Percentiles rank a stretch among this genome's conserved stretches.
These are phyloP conservation scores for Gallirallus australis DNA, from an alignment of 2,797 vertebrate genomes.

Conservation along the genomic window DNA sequence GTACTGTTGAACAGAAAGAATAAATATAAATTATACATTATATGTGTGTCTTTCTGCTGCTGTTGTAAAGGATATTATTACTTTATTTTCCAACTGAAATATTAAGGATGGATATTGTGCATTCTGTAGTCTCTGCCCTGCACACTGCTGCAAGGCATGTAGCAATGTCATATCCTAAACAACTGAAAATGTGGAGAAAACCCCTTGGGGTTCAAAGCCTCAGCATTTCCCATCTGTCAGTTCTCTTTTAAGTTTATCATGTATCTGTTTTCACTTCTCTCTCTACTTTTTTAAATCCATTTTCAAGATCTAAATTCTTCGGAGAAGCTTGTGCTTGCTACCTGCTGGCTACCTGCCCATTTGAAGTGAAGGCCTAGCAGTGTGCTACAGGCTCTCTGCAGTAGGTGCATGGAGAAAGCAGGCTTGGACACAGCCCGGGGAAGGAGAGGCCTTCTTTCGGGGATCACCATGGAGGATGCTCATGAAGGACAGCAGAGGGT, in stretches of 20 bases:
- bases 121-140: not conserved
- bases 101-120: not conserved
- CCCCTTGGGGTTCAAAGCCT: not conserved
- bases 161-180: not conserved
- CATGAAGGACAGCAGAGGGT: not conserved
- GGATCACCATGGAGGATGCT: not conserved
- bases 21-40: not conserved
- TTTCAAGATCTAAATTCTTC: not conserved
- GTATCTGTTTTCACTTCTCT: not conserved
- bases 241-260: conserved; percentile 9
- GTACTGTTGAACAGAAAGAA: not conserved
- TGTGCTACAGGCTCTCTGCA: not conserved
- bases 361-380: not conserved
- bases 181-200: not conserved
- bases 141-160: not conserved
- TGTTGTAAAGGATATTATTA: not conserved
- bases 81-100: conserved; percentile 30
- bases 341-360: not conserved
- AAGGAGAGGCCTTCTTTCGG: not conserved
- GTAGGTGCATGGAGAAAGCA: not conserved
- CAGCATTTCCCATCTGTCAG: conserved; percentile 29
- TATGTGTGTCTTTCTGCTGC: not conserved
- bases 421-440: not conserved
- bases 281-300: not conserved
- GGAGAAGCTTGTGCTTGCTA: not conserved